A percentile compares a stretch with the other conserved stretches of the same genome.
Evolutionary conservation across 1,140 invertebrate genomes (phyloP).

Genomic region (Holotrichia oblita): DNA sequence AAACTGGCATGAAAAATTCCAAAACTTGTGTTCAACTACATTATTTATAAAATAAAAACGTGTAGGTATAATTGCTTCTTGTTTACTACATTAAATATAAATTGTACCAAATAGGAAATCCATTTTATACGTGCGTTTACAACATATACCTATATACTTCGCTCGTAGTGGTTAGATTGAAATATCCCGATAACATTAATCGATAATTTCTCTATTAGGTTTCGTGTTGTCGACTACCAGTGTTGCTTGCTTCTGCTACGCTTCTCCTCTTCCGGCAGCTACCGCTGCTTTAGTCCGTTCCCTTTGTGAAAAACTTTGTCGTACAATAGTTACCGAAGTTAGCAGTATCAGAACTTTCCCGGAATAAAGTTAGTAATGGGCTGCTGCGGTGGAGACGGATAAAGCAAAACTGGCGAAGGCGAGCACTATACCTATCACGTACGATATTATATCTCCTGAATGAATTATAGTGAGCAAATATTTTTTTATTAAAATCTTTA

Average conservation of each 20-base stretch:
- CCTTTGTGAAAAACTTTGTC: slow-evolving; percentile 27
- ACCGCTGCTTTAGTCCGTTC: neutral
- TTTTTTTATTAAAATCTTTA: slow-evolving; percentile 32
- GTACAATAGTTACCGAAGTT: slow-evolving; percentile 23
- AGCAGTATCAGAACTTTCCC: slow-evolving; percentile 24
- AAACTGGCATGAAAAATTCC: too few species aligned
- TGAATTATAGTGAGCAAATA: slow-evolving; percentile 28
- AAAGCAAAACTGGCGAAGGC: neutral
- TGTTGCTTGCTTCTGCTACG: neutral
- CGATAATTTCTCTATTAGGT: slow-evolving; percentile 33
- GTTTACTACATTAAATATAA: too few species aligned
- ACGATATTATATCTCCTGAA: slow-evolving; percentile 31
- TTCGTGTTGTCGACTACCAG: slow-evolving; percentile 23
- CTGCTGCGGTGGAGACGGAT: neutral
- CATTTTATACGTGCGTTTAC: too few species aligned
- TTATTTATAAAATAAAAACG: too few species aligned
- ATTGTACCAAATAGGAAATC: too few species aligned
- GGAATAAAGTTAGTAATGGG: slow-evolving; percentile 12
- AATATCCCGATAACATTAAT: slow-evolving; percentile 13
- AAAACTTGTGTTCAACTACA: too few species aligned
- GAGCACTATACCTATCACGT: slow-evolving; percentile 7
- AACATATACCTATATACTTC: too few species aligned
- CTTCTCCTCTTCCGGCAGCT: slow-evolving; percentile 3
- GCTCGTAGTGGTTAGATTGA: neutral
- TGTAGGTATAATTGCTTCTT: too few species aligned